Conservation (phyloP, 2,888 invertebrate genomes). For the Liopterus haemorrhoidalis region DNA sequence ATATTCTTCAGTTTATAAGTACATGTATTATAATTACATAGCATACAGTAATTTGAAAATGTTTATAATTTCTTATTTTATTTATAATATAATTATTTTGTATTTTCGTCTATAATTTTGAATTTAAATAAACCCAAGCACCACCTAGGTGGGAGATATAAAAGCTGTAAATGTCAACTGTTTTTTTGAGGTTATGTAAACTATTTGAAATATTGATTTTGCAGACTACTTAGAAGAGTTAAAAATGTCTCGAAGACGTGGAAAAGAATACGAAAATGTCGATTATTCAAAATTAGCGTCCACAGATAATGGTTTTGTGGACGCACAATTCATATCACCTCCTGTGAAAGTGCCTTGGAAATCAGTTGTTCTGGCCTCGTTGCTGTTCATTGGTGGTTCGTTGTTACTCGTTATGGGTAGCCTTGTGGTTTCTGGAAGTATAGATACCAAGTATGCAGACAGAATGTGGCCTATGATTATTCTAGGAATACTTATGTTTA, state of each 20-base stretch:
- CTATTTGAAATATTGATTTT: too few species aligned
- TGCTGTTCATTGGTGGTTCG: constrained; percentile 72
- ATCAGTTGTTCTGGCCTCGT: constrained; percentile 69
- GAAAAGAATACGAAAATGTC: constrained; percentile 55
- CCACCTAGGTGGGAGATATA: too few species aligned
- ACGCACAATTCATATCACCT: constrained; percentile 62
- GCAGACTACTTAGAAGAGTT: constrained; percentile 47
- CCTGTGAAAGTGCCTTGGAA: constrained; percentile 76
- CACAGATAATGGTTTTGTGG: constrained; percentile 60
- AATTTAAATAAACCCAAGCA: too few species aligned
- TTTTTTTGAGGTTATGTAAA: too few species aligned
- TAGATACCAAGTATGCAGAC: constrained; percentile 78
- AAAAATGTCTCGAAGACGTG: constrained; percentile 58
- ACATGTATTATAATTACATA: too few species aligned
- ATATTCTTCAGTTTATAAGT: too few species aligned
- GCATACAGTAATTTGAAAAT: too few species aligned
- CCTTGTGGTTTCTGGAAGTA: constrained; percentile 73
- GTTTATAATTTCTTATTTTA: too few species aligned
- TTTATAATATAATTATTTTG: too few species aligned
- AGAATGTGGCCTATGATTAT: constrained; percentile 85
- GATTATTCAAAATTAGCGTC: constrained; percentile 54
- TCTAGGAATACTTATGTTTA: constrained; percentile 81
- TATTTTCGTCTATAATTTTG: too few species aligned
- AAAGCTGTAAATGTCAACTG: too few species aligned
- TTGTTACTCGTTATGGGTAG: constrained; percentile 63